Evolutionary conservation across 1,140 invertebrate species (phyloP).

Genomic region (Spodoptera frugiperda): DNA sequence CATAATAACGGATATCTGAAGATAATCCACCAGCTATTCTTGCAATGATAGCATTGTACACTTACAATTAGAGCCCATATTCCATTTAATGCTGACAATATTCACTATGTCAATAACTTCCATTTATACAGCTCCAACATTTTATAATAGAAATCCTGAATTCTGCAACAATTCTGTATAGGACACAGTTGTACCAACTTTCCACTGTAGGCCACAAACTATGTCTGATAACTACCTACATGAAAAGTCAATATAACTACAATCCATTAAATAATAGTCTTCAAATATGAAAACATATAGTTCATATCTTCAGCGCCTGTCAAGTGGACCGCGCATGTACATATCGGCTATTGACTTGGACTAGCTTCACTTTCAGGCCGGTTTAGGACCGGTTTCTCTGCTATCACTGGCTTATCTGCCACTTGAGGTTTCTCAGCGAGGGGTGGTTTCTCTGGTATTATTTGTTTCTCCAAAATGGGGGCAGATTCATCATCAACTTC

Average conservation of each 20-base stretch:
- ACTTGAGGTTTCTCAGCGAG: slow-evolving; percentile 63
- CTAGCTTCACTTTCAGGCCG: slow-evolving; percentile 70
- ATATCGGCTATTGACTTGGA: slow-evolving; percentile 79
- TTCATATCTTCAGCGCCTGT: slow-evolving; percentile 66
- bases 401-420: slow-evolving; percentile 63
- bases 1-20: slow-evolving; percentile 32
- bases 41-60: slow-evolving; percentile 55
- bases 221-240: slow-evolving; percentile 21
- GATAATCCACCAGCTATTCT: slow-evolving; percentile 27
- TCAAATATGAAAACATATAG: slow-evolving; percentile 80
- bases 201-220: slow-evolving; percentile 34
- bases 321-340: slow-evolving; percentile 60
- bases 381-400: slow-evolving; percentile 70
- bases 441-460: slow-evolving; percentile 56
- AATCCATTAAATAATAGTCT: slow-evolving; percentile 72
- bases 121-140: slow-evolving; percentile 49
- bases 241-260: slow-evolving; percentile 33
- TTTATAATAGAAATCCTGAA: slow-evolving; percentile 44
- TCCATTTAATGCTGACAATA: slow-evolving; percentile 43
- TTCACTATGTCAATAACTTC: slow-evolving; percentile 48
- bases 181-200: slow-evolving; percentile 28
- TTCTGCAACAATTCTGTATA: slow-evolving; percentile 43
- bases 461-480: slow-evolving; percentile 37
- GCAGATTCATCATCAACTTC: slow-evolving; percentile 27
- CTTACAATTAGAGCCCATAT: slow-evolving; percentile 51